These are phyloP conservation scores for Trinectes maculatus DNA, from an alignment of 2,113 vertebrate genomes.

Conservation along the genomic window DNA sequence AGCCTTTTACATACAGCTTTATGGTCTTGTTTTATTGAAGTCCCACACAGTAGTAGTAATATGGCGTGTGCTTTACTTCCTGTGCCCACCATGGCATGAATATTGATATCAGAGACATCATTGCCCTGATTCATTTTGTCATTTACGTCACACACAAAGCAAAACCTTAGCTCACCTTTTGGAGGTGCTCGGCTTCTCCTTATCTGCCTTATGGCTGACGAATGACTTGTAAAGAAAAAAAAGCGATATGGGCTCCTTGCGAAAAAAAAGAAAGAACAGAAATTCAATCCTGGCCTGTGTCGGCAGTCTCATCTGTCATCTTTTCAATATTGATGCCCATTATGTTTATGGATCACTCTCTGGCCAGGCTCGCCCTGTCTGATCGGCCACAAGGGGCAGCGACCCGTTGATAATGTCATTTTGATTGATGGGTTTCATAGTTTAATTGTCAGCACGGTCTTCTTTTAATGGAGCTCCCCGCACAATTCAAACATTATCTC, in stretches of 20 bases:
- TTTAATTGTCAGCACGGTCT: constrained; percentile 71
- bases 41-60: too few relatives aligned
- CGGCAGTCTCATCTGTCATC: constrained; percentile 76
- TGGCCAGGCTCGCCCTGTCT: constrained; percentile 53
- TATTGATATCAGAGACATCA: not conserved
- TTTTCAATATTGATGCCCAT: constrained; percentile 78
- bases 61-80: too few relatives aligned
- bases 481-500: constrained; percentile 48
- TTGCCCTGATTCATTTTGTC: not conserved
- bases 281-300: constrained; percentile 74
- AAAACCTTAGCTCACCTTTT: constrained; percentile 56
- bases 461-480: constrained; percentile 56
- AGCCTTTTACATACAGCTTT: constrained; percentile 1
- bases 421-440: constrained; percentile 70
- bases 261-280: constrained; percentile 59
- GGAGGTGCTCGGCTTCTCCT: constrained; percentile 57
- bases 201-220: constrained; percentile 64
- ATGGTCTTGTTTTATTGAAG: too few relatives aligned
- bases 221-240: constrained; percentile 58
- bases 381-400: constrained; percentile 66
- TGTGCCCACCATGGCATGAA: too few relatives aligned
- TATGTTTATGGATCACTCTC: constrained; percentile 75
- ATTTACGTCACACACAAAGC: constrained; percentile 57
- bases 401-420: constrained; percentile 66
- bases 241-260: constrained; percentile 61